phyloP scores from a whole-genome alignment of 2,797 vertebrate species.

The Bradypodion ventrale region DNA sequence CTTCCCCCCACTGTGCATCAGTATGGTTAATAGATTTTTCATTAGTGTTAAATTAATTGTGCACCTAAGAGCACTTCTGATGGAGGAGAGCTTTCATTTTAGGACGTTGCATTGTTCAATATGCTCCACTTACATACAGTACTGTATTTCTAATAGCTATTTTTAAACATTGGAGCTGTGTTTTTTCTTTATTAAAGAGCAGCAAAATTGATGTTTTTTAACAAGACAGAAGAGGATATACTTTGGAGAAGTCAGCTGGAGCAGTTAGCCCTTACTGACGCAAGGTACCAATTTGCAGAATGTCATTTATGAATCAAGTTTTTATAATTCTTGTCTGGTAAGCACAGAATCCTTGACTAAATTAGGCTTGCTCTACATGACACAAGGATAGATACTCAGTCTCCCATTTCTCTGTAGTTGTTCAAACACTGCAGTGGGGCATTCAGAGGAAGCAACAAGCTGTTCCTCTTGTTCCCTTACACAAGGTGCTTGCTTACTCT shows the following conservation, averaged over 20 bases:
- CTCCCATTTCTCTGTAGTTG: background rate
- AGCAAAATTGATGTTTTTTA: slow-evolving; percentile 90
- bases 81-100: background rate
- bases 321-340: background rate
- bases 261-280: slow-evolving; percentile 78
- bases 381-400: background rate
- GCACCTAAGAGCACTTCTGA: background rate
- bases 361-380: background rate
- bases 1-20: background rate
- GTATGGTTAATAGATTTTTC: background rate
- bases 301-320: background rate
- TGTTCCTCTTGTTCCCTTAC: background rate
- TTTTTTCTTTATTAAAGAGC: slow-evolving; percentile 73
- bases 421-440: background rate
- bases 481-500: too few species aligned
- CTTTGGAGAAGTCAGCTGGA: slow-evolving; percentile 88
- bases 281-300: slow-evolving; percentile 77
- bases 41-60: background rate
- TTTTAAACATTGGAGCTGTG: slow-evolving; percentile 26
- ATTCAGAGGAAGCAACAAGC: background rate
- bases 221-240: slow-evolving; percentile 89
- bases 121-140: background rate
- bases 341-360: background rate
- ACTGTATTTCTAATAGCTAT: slow-evolving; percentile 1
- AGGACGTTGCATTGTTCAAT: background rate